Conservation (phyloP, 1,140 invertebrate species). For the Drosophila guanche region DNA sequence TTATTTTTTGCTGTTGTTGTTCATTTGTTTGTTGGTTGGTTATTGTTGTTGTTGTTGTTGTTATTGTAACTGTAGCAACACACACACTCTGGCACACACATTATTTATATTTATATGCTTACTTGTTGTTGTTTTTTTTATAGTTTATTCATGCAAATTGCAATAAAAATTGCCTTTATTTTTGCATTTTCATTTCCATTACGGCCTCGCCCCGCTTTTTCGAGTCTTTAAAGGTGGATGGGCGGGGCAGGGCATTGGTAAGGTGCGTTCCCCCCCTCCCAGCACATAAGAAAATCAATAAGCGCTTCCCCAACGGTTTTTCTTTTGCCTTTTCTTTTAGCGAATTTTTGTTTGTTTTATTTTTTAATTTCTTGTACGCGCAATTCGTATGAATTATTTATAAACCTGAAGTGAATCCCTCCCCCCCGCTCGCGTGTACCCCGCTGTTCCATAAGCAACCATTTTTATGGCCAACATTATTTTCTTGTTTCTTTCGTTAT, state of each 20-base stretch:
- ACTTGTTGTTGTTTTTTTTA: constrained; percentile 70
- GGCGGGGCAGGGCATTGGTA: too few relatives aligned
- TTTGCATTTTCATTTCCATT: constrained; percentile 58
- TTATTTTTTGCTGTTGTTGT: constrained; percentile 53
- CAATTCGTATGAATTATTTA: constrained; percentile 76
- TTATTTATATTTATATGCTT: constrained; percentile 63
- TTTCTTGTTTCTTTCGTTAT: constrained; percentile 23
- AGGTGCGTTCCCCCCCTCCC: not conserved
- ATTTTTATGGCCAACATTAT: constrained; percentile 72
- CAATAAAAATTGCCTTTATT: constrained; percentile 81
- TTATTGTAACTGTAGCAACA: constrained; percentile 71
- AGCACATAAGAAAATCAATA: constrained; percentile 71
- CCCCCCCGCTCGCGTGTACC: not conserved
- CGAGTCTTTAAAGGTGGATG: constrained; percentile 37
- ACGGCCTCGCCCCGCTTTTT: constrained; percentile 43
- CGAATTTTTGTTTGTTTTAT: constrained; percentile 13
- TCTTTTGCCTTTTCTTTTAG: constrained; percentile 22
- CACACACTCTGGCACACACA: constrained; percentile 73
- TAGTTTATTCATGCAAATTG: constrained; percentile 82
- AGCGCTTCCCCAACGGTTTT: constrained; percentile 57
- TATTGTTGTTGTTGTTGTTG: constrained; percentile 31
- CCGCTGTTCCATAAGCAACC: constrained; percentile 61
- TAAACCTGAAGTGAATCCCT: constrained; percentile 54
- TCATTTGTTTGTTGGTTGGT: constrained; percentile 11
- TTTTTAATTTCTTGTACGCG: constrained; percentile 74